Percentiles rank a stretch among this genome's conserved stretches.
phyloP scores from a whole-genome alignment of 2,797 vertebrate genomes.

The Poecile montanus region DNA sequence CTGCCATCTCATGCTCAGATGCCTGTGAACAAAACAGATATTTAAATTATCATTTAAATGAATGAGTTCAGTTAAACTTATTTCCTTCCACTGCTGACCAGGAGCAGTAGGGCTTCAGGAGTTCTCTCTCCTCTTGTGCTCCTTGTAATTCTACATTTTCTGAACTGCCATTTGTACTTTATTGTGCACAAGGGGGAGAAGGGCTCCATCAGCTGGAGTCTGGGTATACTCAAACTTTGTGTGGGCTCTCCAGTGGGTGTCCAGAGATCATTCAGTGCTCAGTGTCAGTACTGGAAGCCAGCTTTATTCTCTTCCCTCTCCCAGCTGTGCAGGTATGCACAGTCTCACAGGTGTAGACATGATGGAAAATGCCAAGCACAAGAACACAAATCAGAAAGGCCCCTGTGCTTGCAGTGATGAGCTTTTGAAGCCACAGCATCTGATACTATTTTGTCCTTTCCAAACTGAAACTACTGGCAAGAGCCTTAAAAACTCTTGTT shows the following conservation, averaged over 20 bases:
- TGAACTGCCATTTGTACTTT: background rate
- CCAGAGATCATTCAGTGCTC: background rate
- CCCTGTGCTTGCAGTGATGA: background rate
- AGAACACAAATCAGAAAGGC: background rate
- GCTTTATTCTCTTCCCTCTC: background rate
- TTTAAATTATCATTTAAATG: background rate
- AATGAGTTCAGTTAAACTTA: background rate
- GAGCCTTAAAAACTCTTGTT: background rate
- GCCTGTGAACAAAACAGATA: background rate
- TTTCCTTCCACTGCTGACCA: background rate
- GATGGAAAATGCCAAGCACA: background rate
- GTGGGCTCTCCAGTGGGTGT: background rate
- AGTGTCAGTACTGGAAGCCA: background rate
- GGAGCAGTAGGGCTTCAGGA: background rate
- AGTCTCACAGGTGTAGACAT: background rate
- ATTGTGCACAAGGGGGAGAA: background rate
- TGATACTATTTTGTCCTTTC: background rate
- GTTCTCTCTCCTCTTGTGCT: background rate
- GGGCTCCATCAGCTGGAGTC: background rate
- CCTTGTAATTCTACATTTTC: background rate
- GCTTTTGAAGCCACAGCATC: background rate
- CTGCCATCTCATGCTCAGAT: background rate
- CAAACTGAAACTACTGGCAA: background rate
- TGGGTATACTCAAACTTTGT: background rate
- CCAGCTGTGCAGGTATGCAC: background rate